Evolutionary conservation across 2,797 vertebrate species (phyloP).

Genomic region (Leucoraja ocellata): DNA sequence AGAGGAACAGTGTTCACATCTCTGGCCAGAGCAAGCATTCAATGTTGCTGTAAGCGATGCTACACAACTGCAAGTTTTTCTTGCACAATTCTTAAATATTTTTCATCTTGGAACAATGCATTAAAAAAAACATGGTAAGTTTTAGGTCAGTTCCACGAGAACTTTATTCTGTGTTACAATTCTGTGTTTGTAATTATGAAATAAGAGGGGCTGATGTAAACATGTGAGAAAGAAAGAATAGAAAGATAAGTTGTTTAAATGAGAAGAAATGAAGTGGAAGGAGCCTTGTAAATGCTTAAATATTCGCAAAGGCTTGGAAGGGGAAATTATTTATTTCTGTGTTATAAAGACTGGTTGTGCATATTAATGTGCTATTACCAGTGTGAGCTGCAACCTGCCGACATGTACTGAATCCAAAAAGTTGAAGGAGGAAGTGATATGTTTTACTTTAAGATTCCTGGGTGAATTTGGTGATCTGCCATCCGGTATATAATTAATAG

Average conservation of each 20-base stretch:
- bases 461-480: neutral
- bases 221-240: neutral
- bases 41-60: too few species aligned
- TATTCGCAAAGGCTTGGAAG: neutral
- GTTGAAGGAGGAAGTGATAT: neutral
- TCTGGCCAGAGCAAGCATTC: too few species aligned
- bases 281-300: neutral
- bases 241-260: neutral
- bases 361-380: neutral
- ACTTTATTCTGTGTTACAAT: neutral
- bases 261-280: neutral
- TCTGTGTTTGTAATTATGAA: neutral
- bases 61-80: neutral
- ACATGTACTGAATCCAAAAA: neutral
- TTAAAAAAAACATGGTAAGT: neutral
- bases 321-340: neutral
- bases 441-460: neutral
- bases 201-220: neutral
- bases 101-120: neutral
- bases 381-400: neutral
- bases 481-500: neutral
- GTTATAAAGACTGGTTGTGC: neutral
- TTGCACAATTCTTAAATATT: neutral
- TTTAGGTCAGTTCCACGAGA: neutral
- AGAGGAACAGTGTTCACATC: too few species aligned